These are phyloP conservation scores for Dryoscopus gambensis DNA, from an alignment of 2,113 vertebrate species.

Conservation along the genomic window DNA sequence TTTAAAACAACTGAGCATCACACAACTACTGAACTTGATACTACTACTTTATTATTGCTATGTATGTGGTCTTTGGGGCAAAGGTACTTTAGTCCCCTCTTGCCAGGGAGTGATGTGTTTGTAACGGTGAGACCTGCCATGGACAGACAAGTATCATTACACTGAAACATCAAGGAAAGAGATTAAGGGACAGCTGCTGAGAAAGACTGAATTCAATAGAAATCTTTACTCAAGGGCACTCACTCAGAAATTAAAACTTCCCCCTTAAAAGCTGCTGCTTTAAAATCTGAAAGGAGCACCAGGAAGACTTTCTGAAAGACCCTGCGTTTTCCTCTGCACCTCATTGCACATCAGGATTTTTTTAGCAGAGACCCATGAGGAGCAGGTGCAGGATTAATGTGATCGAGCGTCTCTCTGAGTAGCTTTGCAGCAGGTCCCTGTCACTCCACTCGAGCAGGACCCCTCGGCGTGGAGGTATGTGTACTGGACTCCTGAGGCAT, in stretches of 20 bases:
- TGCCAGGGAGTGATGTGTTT: background rate
- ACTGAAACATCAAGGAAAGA: background rate
- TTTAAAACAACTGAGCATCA: background rate
- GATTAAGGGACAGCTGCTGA: background rate
- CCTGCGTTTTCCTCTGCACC: background rate
- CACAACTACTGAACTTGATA: background rate
- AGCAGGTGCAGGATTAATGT: constrained; percentile 67
- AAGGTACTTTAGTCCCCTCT: background rate
- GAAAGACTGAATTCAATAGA: background rate
- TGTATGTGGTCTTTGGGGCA: background rate
- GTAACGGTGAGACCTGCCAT: background rate
- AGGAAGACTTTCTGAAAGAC: background rate
- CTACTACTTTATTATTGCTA: background rate
- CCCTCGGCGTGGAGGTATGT: background rate
- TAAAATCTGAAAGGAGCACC: background rate
- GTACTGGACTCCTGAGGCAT: background rate
- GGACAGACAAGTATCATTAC: background rate
- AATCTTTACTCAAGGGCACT: background rate
- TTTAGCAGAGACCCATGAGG: constrained; percentile 47
- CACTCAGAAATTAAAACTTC: background rate
- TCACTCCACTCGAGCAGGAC: constrained; percentile 43
- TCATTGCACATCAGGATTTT: constrained; percentile 20
- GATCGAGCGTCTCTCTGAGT: background rate
- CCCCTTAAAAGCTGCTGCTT: background rate
- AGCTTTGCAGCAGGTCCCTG: constrained; percentile 50